Conservation (phyloP, 2,888 invertebrate species). For the Escarpia spicata region DNA sequence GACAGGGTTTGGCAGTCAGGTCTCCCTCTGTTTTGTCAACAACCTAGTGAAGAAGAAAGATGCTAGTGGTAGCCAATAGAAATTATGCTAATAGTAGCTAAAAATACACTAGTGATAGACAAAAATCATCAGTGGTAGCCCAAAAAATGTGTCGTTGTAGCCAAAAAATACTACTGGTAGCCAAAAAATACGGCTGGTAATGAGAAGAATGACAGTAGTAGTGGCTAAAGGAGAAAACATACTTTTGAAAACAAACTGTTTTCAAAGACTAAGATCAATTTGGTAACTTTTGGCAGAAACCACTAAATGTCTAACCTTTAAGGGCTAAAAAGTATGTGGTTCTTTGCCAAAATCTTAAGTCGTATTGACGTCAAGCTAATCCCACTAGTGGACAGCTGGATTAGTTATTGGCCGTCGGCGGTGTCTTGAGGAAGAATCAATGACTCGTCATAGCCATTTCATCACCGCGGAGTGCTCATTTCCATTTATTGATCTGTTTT, state of each 20-base stretch:
- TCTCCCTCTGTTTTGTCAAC: not conserved
- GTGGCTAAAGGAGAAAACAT: not conserved
- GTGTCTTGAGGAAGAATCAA: not conserved
- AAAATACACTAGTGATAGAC: not conserved
- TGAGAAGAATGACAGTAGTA: not conserved
- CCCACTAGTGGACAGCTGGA: not conserved
- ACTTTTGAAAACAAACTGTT: not conserved
- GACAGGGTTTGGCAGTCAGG: not conserved
- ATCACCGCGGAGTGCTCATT: not conserved
- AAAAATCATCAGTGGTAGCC: not conserved
- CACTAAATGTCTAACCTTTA: not conserved
- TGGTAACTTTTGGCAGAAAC: not conserved
- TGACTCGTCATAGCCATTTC: constrained; percentile 4
- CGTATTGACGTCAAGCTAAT: not conserved
- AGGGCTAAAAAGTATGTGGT: not conserved
- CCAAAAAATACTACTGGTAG: not conserved
- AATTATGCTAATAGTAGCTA: not conserved
- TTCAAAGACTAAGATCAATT: not conserved
- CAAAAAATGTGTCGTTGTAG: too few relatives aligned
- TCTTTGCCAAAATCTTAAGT: not conserved
- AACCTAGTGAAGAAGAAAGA: not conserved
- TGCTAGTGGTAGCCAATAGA: not conserved
- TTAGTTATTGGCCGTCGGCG: not conserved
- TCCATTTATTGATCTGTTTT: constrained; percentile 16
- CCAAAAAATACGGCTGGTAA: not conserved